Percentiles rank a stretch among this genome's conserved stretches.
phyloP scores from a whole-genome alignment of 1,140 invertebrate genomes.

The Polypedilum vanderplanki region DNA sequence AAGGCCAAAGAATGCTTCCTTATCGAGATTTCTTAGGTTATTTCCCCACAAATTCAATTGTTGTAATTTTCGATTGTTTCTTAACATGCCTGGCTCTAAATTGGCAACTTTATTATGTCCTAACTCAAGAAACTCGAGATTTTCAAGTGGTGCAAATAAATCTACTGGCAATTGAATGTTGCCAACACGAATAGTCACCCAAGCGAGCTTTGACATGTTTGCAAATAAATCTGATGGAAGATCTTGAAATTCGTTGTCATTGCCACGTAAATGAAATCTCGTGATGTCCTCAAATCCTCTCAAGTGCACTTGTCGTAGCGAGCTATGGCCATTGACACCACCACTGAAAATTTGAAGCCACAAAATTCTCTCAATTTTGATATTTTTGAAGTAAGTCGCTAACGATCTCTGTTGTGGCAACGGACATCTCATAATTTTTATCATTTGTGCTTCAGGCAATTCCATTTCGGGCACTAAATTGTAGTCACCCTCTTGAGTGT shows the following conservation, averaged over 20 bases:
- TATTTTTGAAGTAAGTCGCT: not conserved
- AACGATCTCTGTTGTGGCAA: not conserved
- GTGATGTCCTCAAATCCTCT: not conserved
- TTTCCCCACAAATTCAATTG: slow-evolving; percentile 58
- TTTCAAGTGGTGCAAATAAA: slow-evolving; percentile 49
- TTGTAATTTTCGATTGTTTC: slow-evolving; percentile 49
- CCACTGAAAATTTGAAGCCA: not conserved
- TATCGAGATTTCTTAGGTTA: slow-evolving; percentile 50
- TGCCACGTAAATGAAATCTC: not conserved
- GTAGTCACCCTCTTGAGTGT: not conserved
- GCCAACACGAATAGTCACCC: not conserved
- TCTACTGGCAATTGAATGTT: slow-evolving; percentile 48
- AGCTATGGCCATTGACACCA: not conserved
- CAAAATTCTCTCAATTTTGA: not conserved
- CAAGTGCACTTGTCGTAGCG: not conserved
- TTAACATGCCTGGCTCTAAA: slow-evolving; percentile 52
- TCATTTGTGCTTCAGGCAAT: not conserved
- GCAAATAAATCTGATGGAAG: not conserved
- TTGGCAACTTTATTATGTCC: slow-evolving; percentile 52
- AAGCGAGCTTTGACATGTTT: not conserved
- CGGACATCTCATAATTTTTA: not conserved
- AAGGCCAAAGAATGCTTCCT: slow-evolving; percentile 52
- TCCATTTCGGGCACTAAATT: not conserved
- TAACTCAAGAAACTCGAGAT: slow-evolving; percentile 53
- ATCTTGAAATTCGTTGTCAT: not conserved